Evolutionary conservation across 2,797 vertebrate species (phyloP).

Genomic region (Bucorvus abyssinicus): DNA sequence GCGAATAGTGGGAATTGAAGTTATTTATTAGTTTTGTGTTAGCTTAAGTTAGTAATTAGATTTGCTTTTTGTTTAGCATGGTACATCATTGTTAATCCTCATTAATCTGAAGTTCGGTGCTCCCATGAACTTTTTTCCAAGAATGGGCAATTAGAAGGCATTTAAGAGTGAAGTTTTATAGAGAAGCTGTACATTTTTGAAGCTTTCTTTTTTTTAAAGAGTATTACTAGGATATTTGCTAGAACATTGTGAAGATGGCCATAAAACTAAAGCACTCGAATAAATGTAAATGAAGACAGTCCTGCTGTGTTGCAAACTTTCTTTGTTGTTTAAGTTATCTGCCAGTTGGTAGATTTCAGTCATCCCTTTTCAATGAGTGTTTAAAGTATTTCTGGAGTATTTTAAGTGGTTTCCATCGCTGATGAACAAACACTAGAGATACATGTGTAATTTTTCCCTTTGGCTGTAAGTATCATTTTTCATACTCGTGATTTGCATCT

Average conservation of each 20-base stretch:
- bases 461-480: background rate
- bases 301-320: background rate
- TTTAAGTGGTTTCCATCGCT: background rate
- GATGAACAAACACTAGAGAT: background rate
- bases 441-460: background rate
- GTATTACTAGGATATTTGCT: background rate
- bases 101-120: background rate
- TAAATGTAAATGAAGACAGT: background rate
- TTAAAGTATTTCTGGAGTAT: background rate
- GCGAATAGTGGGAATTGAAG: background rate
- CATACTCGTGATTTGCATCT: background rate
- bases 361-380: background rate
- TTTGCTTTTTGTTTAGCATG: background rate
- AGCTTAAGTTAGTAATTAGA: background rate
- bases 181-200: background rate
- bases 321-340: background rate
- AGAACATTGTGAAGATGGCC: background rate
- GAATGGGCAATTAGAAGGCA: background rate
- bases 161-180: background rate
- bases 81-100: background rate
- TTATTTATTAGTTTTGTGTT: background rate
- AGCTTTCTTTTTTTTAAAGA: background rate
- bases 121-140: background rate
- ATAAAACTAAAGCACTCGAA: background rate
- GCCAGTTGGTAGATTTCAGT: background rate